phyloP scores from a whole-genome alignment of 2,888 invertebrate species.

The Melieria omissa region DNA sequence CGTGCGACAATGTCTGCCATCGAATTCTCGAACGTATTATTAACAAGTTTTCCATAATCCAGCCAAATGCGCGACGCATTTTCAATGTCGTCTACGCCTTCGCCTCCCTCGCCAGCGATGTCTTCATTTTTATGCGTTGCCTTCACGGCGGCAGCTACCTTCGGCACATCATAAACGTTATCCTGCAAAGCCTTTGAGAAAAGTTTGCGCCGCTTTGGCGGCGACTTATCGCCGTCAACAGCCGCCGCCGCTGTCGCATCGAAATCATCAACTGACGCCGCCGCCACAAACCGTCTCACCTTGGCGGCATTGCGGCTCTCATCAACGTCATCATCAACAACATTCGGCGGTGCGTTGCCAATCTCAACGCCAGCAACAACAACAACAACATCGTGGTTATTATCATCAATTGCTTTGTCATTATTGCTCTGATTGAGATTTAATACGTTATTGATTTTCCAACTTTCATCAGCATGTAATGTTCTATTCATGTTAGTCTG shows the following conservation, averaged over 20 bases:
- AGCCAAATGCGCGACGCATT: background rate
- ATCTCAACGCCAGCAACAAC: slow-evolving; percentile 13
- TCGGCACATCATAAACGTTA: slow-evolving; percentile 22
- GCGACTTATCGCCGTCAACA: slow-evolving; percentile 2
- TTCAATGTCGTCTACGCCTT: background rate
- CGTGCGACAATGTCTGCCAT: background rate
- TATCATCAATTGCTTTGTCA: slow-evolving; percentile 36
- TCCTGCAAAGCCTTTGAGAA: slow-evolving; percentile 29
- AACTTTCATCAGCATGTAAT: slow-evolving; percentile 48
- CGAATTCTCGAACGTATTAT: background rate
- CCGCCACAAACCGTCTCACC: too few species aligned
- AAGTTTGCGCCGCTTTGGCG: slow-evolving; percentile 29
- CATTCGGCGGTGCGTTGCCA: slow-evolving; percentile 15
- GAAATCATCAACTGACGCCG: too few species aligned
- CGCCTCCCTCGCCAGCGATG: background rate
- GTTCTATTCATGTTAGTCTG: background rate
- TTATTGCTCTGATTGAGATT: slow-evolving; percentile 52
- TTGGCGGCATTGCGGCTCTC: background rate
- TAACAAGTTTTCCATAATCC: background rate
- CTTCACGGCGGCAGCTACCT: background rate
- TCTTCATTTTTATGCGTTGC: background rate
- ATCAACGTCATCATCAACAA: slow-evolving; percentile 19
- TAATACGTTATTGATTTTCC: slow-evolving; percentile 60
- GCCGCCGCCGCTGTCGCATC: background rate
- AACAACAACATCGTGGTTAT: slow-evolving; percentile 12